Evolutionary conservation across 2,113 vertebrate genomes (phyloP).

Genomic region (Pangasianodon hypophthalmus): DNA sequence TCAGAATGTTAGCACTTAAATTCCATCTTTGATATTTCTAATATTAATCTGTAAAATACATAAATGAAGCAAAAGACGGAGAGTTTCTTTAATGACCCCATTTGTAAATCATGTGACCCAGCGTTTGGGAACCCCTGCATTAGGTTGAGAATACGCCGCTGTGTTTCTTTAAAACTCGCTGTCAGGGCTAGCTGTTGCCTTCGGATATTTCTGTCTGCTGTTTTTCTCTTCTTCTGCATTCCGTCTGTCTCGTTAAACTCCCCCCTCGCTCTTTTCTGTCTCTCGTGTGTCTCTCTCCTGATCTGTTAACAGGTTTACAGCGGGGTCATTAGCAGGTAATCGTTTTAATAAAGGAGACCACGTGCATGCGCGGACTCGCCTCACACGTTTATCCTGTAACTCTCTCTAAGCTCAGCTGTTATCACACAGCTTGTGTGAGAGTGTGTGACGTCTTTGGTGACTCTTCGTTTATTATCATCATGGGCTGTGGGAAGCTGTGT

Average conservation of each 20-base stretch:
- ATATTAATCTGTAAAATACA: not conserved
- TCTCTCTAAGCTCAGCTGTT: slow-evolving; percentile 1
- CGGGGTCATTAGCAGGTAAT: slow-evolving; percentile 32
- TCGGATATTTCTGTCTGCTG: not conserved
- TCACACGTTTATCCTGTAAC: not conserved
- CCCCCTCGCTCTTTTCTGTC: not conserved
- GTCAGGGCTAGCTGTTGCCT: not conserved
- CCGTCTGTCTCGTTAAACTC: not conserved
- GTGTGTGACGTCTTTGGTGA: slow-evolving; percentile 33
- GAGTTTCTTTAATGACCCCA: not conserved
- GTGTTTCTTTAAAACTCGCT: not conserved
- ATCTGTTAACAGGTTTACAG: slow-evolving; percentile 26
- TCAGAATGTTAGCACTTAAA: not conserved
- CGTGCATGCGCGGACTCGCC: not conserved
- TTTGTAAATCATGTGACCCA: not conserved
- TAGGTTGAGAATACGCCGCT: not conserved
- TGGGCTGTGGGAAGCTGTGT: not conserved
- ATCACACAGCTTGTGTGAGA: not conserved
- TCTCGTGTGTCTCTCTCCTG: not conserved
- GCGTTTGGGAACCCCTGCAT: not conserved
- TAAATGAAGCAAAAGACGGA: not conserved
- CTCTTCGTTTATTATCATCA: slow-evolving; percentile 10
- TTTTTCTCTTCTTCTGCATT: not conserved
- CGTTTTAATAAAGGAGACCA: slow-evolving; percentile 4
- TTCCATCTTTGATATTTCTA: not conserved